Base-by-base conservation (phyloP, 2,888 invertebrate species). In the Epistrophe grossulariae region DNA sequence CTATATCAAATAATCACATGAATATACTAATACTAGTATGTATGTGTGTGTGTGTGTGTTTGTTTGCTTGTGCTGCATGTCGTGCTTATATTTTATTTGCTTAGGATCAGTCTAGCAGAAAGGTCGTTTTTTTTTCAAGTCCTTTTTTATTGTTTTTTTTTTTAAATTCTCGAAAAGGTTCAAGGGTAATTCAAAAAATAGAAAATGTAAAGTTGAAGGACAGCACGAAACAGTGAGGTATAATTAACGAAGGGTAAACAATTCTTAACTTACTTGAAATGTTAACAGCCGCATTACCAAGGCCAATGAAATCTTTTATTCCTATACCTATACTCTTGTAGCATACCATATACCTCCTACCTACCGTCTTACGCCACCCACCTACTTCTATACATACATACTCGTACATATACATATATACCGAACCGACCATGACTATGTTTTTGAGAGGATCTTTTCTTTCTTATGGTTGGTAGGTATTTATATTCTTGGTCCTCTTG, bases 191-290 rank as follows among this genome's bases (percentile, higher is more conserved):
- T 55, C 70, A 70, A 11, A 55, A 70, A 55, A 70, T 68, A 50
- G 68, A 55, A 68, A 70, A 70, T 70, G 70, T 40, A 70, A 70
- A 70, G 68, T 68, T 68, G 68, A 68, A 68, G 50, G 52, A 52
- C 68, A 31, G 38, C 19, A 38, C 52, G 38, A 31, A 28, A 55
- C 70, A 70, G 70, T 70, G 40, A 70, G 55, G 70, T 55, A 70
- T 70, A 70, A 70, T 70, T 70, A 70, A 70, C 52, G 70, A 70
- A 70, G 55, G 70, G 70, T 70, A 70, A 70, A 70, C 70, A 70
- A 70, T 70, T 70, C 40, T 70, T 70, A 70, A 52, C 52, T 70
- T 70, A 52, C 52, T 70, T 52, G 68, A 70, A 70, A 55, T 55
- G 35, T 55, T 55, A 70, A 70, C 50, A 70, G 70, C 38, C 52